These are phyloP conservation scores for Linnaemya vulpina DNA, from an alignment of 2,888 invertebrate species.

Conservation along the genomic window DNA sequence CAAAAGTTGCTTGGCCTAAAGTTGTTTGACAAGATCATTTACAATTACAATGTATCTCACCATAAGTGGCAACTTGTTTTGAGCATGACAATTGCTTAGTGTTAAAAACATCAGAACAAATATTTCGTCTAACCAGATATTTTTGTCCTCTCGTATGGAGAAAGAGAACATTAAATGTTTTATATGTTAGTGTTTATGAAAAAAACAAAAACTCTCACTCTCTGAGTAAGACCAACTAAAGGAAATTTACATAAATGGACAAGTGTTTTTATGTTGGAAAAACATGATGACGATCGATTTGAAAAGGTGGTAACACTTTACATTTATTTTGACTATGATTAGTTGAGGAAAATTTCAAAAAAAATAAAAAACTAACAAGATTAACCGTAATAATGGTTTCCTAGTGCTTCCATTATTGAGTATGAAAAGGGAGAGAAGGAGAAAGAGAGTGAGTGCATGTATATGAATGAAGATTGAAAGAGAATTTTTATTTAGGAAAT, in stretches of 20 bases:
- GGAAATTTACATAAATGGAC: conserved; percentile 60
- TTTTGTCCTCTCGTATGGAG: conserved; percentile 13
- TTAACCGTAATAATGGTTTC: conserved; percentile 60
- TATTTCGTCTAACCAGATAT: conserved; percentile 50
- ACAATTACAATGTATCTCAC: conserved; percentile 74
- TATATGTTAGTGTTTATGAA: neutral
- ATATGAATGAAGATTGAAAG: neutral
- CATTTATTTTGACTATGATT: conserved; percentile 67
- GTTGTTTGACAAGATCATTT: conserved; percentile 77
- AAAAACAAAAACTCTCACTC: too few species aligned
- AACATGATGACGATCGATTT: conserved; percentile 57
- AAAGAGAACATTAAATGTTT: conserved; percentile 30
- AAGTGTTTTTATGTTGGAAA: conserved; percentile 69
- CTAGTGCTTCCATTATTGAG: conserved; percentile 39
- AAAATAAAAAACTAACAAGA: conserved; percentile 1
- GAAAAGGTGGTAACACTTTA: conserved; percentile 67
- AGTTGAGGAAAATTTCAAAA: conserved; percentile 50
- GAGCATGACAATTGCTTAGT: conserved; percentile 68
- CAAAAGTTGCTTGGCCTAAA: conserved; percentile 70
- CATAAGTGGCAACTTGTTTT: conserved; percentile 78
- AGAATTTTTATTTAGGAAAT: neutral
- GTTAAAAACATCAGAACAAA: conserved; percentile 66
- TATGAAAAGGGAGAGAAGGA: neutral
- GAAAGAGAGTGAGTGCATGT: neutral
- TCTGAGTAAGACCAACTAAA: conserved; percentile 13